Evolutionary conservation across 2,797 vertebrate genomes (phyloP).

Genomic region (Pitangus sulphuratus): DNA sequence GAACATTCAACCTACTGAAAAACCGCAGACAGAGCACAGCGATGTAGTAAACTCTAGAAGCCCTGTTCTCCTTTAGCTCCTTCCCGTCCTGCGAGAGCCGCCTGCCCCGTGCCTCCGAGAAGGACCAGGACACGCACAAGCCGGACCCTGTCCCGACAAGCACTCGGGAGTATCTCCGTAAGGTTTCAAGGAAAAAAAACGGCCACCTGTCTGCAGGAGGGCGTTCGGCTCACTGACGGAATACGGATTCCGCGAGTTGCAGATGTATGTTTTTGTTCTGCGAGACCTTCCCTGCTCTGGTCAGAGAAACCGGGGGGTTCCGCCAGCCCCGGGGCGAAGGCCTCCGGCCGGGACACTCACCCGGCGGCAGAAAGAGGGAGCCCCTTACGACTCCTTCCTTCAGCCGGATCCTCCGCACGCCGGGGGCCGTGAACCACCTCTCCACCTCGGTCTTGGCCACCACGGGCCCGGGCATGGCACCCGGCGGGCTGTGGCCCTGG

Average conservation of each 20-base stretch:
- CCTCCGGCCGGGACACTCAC: constrained; percentile 61
- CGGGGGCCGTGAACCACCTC: constrained; percentile 78
- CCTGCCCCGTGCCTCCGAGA: not conserved
- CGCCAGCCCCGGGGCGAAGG: not conserved
- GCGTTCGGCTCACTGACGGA: accelerated
- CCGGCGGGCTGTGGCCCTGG: constrained; percentile 67
- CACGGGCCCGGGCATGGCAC: constrained; percentile 22
- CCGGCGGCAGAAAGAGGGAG: constrained; percentile 81
- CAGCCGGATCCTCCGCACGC: constrained; percentile 74
- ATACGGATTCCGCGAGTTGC: accelerated
- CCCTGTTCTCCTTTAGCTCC: accelerated
- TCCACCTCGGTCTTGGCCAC: constrained; percentile 72
- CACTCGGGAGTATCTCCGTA: accelerated
- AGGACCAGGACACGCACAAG: too few relatives aligned
- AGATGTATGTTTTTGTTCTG: not conserved
- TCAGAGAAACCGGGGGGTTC: not conserved
- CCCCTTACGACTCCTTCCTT: constrained; percentile 77
- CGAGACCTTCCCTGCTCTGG: not conserved
- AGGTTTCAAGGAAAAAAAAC: too few relatives aligned
- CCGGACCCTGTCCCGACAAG: not conserved
- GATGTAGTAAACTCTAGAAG: accelerated
- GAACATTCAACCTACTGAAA: not conserved
- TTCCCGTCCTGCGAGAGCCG: not conserved
- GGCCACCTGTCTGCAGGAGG: not conserved
- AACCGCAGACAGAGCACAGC: accelerated